Evolutionary conservation across 2,113 vertebrate genomes (phyloP), one percentile per base, ranked within the genome.

Genomic region (Hippocampus mohnikei): DNA sequence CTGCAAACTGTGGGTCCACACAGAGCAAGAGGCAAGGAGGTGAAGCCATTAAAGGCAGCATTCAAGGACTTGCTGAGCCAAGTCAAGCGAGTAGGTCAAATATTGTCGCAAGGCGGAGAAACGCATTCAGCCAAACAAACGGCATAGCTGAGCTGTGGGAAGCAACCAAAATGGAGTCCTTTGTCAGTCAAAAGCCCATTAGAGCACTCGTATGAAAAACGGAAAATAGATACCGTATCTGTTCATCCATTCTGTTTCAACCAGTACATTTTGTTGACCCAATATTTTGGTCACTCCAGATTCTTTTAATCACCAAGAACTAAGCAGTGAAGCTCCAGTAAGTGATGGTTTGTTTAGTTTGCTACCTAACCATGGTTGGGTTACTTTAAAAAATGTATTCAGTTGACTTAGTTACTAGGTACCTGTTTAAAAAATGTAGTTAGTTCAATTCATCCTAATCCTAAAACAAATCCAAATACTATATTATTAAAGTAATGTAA

Each of bases 21-120:
- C 48, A 21, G 40, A 77, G 63, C 73, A 61, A 77, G 50, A 75
- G 70, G 61, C 72, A 50, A 83, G 66, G 67, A 73, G 71, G 77
- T 72, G 82, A 85, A 75, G 74, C 80, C 74, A 86, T 88, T 87
- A 86, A 70, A 82, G 73, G 65, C 70, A 65, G 55, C 2, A 5
- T 59, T 80, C 75, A 76, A 81, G 67, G 69, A 60, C 68, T 68
- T 37, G 25, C 55, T 48, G 72, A 73, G 70, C 21, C 53, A 80
- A 68, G 79, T 64, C 73, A 79, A 76, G 13, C 13, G 16, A 62
- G 67, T 48, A 79, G 52, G 65, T 64, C 71, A 71, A 78, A 78
- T 69, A 44, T 74, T 71, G 71, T 75, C 61, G 66, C 15, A 70
- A 71, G 23, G 63, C 73, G 58, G 64, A 70, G 40, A 72, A 81